Conservation (phyloP, 1,140 invertebrate species). For the Sarcophaga bullata region DNA sequence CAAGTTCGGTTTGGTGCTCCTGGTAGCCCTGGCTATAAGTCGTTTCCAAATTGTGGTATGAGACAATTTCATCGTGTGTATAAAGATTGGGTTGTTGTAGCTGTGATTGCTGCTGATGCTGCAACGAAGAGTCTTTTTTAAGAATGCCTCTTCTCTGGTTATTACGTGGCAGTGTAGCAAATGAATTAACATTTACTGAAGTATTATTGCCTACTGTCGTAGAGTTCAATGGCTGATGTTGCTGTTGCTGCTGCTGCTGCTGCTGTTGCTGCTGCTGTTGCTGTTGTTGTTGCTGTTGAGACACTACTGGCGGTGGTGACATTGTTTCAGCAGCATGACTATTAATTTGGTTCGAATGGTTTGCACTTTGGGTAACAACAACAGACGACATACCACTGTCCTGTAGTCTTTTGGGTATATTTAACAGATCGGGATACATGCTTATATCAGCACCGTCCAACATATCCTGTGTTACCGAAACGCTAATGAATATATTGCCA, state of each 20-base stretch:
- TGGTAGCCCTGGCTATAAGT: slow-evolving; percentile 52
- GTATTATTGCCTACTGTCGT: slow-evolving; percentile 18
- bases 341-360: slow-evolving; percentile 19
- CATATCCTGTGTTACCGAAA: slow-evolving; percentile 77
- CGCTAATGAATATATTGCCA: slow-evolving; percentile 80
- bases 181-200: slow-evolving; percentile 67
- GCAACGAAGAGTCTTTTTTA: slow-evolving; percentile 59
- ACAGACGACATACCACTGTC: slow-evolving; percentile 45
- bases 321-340: slow-evolving; percentile 42
- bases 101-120: slow-evolving; percentile 48
- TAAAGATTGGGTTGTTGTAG: slow-evolving; percentile 53
- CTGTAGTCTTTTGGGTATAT: slow-evolving; percentile 73
- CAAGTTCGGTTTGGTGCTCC: slow-evolving; percentile 48
- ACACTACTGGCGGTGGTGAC: slow-evolving; percentile 54
- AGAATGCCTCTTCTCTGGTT: slow-evolving; percentile 59
- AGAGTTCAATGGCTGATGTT: slow-evolving; percentile 43
- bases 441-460: slow-evolving; percentile 68
- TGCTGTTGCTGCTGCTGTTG: slow-evolving; percentile 46
- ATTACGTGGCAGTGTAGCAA: slow-evolving; percentile 72
- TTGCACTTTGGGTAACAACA: neutral
- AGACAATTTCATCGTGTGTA: slow-evolving; percentile 63
- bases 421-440: slow-evolving; percentile 81
- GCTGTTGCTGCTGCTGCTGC: slow-evolving; percentile 44
- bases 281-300: slow-evolving; percentile 48
- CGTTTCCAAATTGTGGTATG: slow-evolving; percentile 62